These are phyloP conservation scores for Canis aureus DNA, from an alignment of 2,113 vertebrate genomes.

Conservation along the genomic window DNA sequence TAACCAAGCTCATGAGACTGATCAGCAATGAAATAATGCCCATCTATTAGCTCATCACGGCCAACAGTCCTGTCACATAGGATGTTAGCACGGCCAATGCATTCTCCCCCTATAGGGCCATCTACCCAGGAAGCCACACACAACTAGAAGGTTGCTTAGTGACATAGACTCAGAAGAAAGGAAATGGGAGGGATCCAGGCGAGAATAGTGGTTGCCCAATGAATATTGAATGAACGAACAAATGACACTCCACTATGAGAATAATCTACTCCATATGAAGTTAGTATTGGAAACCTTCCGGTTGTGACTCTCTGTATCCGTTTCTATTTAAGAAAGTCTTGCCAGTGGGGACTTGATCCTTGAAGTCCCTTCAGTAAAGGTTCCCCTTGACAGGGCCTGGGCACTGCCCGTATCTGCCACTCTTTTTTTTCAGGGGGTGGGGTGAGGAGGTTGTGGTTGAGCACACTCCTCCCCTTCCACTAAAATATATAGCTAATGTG, in stretches of 20 bases:
- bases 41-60: not conserved
- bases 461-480: not conserved
- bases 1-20: not conserved
- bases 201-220: not conserved
- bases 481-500: not conserved
- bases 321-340: not conserved
- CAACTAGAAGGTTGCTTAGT: not conserved
- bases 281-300: not conserved
- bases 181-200: not conserved
- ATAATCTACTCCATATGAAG: not conserved
- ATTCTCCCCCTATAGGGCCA: not conserved
- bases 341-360: too few species aligned
- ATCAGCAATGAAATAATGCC: not conserved
- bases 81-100: too few species aligned
- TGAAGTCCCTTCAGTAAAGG: not conserved
- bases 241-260: not conserved
- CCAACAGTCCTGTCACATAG: not conserved
- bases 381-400: not conserved
- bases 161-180: not conserved
- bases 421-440: too few species aligned
- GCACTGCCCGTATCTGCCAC: rapidly evolving
- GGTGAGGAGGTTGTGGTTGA: too few species aligned
- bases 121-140: not conserved
- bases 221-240: not conserved
- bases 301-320: not conserved